Evolutionary conservation across 2,888 invertebrate species (phyloP).

Genomic region (Rapana venosa): DNA sequence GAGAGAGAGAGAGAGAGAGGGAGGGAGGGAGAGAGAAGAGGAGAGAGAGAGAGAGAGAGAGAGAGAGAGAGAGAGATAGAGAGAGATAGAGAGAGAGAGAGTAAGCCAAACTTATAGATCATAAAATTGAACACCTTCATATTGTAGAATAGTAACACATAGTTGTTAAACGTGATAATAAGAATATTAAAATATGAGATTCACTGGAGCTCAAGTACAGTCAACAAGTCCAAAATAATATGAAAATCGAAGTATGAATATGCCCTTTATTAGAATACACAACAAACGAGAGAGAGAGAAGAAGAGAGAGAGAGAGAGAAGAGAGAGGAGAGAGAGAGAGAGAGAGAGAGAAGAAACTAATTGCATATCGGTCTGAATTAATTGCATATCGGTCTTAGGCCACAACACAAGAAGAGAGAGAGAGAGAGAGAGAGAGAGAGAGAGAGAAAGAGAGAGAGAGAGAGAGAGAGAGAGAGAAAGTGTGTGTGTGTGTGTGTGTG

Average conservation of each 20-base stretch:
- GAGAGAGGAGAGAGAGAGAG: neutral
- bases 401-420: neutral
- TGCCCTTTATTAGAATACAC: no score
- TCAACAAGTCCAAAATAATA: no score
- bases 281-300: neutral
- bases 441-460: neutral
- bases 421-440: conserved; percentile 7
- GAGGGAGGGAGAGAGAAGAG: neutral
- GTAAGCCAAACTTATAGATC: no score
- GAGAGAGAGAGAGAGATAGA: neutral
- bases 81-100: neutral
- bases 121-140: no score
- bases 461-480: neutral
- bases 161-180: no score
- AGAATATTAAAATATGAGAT: no score
- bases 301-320: neutral
- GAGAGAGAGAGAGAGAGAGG: no score
- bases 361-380: no score
- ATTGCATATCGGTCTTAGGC: no score
- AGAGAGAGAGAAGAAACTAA: neutral
- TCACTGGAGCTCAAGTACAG: no score
- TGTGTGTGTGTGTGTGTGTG: neutral
- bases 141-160: no score
- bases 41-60: neutral
- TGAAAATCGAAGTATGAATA: no score